Base-by-base conservation (phyloP, 1,140 invertebrate species). In the Batillaria attramentaria region DNA sequence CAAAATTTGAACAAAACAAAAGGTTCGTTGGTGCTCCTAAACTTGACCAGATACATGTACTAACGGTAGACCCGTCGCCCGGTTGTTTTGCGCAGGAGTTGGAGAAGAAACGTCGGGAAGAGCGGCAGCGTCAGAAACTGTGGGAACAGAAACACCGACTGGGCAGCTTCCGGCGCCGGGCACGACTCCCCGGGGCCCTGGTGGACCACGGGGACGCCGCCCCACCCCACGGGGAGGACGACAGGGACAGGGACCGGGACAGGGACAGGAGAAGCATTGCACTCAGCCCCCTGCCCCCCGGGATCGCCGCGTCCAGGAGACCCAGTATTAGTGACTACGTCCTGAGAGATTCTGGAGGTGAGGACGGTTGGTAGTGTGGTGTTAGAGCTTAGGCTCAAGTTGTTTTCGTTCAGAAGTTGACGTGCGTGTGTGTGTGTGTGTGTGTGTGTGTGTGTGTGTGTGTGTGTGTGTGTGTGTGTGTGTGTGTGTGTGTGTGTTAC, bases 61-160 rank as follows among this genome's bases (percentile, higher is more conserved):
- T n/a, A n/a, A n/a, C n/a, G n/a, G n/a, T n/a, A n/a, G n/a, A n/a
- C n/a, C n/a, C n/a, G n/a, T n/a, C n/a, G n/a, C n/a, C n/a, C n/a
- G n/a, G n/a, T n/a, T n/a, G n/a, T n/a, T n/a, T n/a, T n/a, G n/a
- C n/a, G 0, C 62, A 89, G 88, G 88, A 89, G 72, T 79, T 88
- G 16, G 88, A 89, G 68, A 89, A 86, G 77, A 89, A 89, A 66
- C 75, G 88, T 60, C 81, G 83, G 28, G 88, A 88, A 72, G 88
- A 89, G 75, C 82, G 86, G 50, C 79, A 87, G 78, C 81, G 87
- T 31, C 88, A 89, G 82, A 89, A 88, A 72, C 83, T 85, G 8
- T 89, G 88, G 88, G 88, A 89, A 73, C 85, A 89, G 69, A 89
- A 88, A 73, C 85, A 89, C 73, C 83, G 87, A 5, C 74, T 88